A percentile compares a stretch with the other conserved stretches of the same genome.
Conservation (phyloP, 2,113 vertebrate genomes). For the Panthera leo region DNA sequence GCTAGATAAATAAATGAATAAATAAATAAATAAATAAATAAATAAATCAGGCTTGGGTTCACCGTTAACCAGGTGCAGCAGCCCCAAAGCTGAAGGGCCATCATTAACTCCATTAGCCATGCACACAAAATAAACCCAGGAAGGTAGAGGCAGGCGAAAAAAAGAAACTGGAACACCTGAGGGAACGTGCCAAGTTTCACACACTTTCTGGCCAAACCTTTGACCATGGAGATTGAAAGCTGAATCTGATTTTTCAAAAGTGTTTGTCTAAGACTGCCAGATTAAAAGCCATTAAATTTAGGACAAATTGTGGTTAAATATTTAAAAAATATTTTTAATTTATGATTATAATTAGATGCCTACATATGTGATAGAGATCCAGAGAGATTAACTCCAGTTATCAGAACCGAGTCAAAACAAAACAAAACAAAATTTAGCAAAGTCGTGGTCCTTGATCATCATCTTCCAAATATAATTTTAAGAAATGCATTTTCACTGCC, state of each 20-base stretch:
- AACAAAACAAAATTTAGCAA: constrained; percentile 20
- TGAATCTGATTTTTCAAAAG: constrained; percentile 37
- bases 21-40: not conserved
- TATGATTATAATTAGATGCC: not conserved
- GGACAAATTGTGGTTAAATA: not conserved
- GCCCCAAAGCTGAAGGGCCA: not conserved
- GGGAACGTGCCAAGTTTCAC: not conserved
- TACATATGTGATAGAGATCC: not conserved
- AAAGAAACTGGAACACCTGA: not conserved
- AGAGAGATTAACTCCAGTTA: not conserved
- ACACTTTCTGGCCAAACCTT: not conserved
- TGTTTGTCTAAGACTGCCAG: not conserved
- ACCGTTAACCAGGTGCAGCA: not conserved
- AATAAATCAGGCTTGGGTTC: not conserved
- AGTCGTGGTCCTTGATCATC: not conserved
- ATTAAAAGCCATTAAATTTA: not conserved
- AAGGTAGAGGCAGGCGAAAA: not conserved
- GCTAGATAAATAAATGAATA: rapidly evolving
- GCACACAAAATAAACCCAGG: not conserved
- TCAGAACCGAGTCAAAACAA: not conserved
- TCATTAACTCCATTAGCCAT: not conserved
- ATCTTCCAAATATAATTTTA: constrained; percentile 2
- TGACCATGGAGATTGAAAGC: not conserved
- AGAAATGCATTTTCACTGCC: not conserved
- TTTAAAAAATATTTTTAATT: not conserved